These are phyloP conservation scores for Eubucco bourcierii DNA, from an alignment of 2,113 vertebrate genomes.

Conservation along the genomic window DNA sequence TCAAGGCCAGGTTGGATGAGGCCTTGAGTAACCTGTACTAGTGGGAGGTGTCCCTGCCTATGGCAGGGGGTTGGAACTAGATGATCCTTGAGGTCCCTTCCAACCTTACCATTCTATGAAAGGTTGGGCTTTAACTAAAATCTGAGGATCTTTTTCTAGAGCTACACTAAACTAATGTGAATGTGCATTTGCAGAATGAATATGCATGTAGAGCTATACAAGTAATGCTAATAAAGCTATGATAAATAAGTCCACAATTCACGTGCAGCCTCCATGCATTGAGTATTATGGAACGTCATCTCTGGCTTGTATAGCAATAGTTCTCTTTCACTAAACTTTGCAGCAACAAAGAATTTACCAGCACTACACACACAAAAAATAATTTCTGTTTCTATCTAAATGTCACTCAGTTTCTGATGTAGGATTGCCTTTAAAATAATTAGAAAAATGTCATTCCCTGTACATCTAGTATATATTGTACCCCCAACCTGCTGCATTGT, in stretches of 20 bases:
- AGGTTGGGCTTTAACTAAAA: neutral
- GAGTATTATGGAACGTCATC: neutral
- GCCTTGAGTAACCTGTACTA: too few species aligned
- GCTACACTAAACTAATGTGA: neutral
- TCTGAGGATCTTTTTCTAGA: neutral
- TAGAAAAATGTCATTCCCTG: neutral
- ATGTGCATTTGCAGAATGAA: neutral
- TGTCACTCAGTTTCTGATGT: neutral
- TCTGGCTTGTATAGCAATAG: neutral
- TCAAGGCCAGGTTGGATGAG: too few species aligned
- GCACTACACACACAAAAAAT: neutral
- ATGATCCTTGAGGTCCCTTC: too few species aligned
- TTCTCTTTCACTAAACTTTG: neutral
- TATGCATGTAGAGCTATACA: neutral
- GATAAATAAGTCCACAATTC: neutral
- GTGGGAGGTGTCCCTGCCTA: too few species aligned
- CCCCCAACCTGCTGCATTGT: neutral
- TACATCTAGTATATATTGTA: neutral
- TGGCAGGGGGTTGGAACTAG: too few species aligned
- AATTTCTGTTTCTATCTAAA: neutral
- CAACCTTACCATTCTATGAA: too few species aligned
- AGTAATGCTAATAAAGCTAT: neutral
- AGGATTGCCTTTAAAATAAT: neutral
- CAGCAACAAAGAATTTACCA: neutral
- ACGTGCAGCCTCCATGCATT: neutral